A percentile compares a stretch with the other conserved stretches of the same genome.
Conservation (phyloP, 2,797 vertebrate species). For the Pangasius djambal region DNA sequence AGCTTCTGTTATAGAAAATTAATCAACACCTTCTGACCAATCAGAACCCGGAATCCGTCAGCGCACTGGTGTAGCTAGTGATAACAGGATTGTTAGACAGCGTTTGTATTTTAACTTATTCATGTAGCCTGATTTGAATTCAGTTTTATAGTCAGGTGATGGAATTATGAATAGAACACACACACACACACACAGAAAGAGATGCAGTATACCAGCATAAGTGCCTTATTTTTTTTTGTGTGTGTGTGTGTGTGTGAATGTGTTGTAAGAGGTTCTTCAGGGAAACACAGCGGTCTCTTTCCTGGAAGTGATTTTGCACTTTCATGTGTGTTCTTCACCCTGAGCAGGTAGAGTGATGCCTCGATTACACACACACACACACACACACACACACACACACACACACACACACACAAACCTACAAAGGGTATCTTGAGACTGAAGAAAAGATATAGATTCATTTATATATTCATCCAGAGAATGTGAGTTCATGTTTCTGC, state of each 20-base stretch:
- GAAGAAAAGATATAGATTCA: not conserved
- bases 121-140: not conserved
- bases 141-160: not conserved
- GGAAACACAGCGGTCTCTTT: conserved; percentile 79
- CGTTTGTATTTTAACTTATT: not conserved
- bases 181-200: not conserved
- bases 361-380: not conserved
- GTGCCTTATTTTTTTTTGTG: not conserved
- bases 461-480: not conserved
- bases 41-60: not conserved
- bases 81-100: not conserved
- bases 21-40: not conserved
- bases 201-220: not conserved
- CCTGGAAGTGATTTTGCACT: conserved; percentile 80
- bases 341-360: conserved; percentile 23
- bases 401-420: not conserved
- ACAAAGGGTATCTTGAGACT: not conserved
- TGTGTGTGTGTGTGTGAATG: conserved; percentile 11
- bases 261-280: conserved; percentile 67
- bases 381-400: not conserved
- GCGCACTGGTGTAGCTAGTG: not conserved
- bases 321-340: conserved; percentile 77
- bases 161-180: not conserved
- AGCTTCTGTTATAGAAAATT: not conserved
- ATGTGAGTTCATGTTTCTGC: not conserved